Percentiles rank a stretch among this genome's conserved stretches.
These are phyloP conservation scores for Akabosia matsudoensis DNA, from an alignment of 1,140 invertebrate genomes.

Conservation along the genomic window DNA sequence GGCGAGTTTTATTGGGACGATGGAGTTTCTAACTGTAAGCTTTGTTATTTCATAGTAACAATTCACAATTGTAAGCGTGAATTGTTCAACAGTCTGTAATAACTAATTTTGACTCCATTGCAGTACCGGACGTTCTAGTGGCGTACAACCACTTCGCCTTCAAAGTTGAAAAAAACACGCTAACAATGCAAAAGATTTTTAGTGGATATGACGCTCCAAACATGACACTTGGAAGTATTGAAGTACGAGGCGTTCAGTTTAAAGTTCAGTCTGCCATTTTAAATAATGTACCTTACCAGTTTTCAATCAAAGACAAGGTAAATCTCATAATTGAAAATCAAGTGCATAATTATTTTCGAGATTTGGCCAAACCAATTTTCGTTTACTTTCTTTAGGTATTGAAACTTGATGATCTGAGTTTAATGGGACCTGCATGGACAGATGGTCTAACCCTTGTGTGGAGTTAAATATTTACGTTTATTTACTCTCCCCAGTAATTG, in stretches of 20 bases:
- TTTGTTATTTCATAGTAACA: not conserved
- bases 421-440: no score
- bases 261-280: slow-evolving; percentile 47
- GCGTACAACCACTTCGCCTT: slow-evolving; percentile 62
- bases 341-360: not conserved
- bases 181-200: slow-evolving; percentile 55
- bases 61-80: not conserved
- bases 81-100: not conserved
- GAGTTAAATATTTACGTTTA: no score
- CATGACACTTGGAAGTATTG: slow-evolving; percentile 50
- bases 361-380: not conserved
- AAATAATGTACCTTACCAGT: slow-evolving; percentile 46
- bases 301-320: slow-evolving; percentile 13
- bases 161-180: slow-evolving; percentile 52
- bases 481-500: not conserved
- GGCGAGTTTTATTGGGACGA: slow-evolving; percentile 76
- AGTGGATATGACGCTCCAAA: slow-evolving; percentile 55
- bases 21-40: slow-evolving; percentile 65
- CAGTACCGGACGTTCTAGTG: slow-evolving; percentile 61
- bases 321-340: no score
- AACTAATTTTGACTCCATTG: slow-evolving; percentile 43
- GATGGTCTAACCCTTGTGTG: no score
- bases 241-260: slow-evolving; percentile 51
- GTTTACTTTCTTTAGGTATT: not conserved
- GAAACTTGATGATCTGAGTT: no score